Base-by-base conservation (phyloP, 2,113 vertebrate genomes). In the Empidonax alnorum region DNA sequence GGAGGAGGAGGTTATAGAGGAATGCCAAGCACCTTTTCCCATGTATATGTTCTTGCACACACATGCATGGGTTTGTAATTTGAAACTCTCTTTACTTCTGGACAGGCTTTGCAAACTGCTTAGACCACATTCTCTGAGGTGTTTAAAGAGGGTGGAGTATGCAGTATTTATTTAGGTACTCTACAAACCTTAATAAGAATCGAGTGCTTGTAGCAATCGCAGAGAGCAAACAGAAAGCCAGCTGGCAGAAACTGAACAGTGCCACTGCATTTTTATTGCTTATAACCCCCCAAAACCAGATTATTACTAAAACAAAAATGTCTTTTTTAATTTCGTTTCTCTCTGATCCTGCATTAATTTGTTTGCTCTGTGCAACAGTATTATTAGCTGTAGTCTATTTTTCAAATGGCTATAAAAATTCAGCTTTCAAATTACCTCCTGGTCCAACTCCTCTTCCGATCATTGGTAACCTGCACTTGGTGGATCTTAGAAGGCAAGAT, bases 141-240 rank as follows among this genome's bases (percentile, higher is more conserved):
- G 97, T 97, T 97, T 97, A 97, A 97, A 97, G 93, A 97, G 96
- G 97, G 97, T 97, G 97, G 96, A 97, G 97, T 96, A 89, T 93
- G 92, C 88, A 86, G 86, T 96, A 96, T 96, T 96, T 97, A 94
- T 96, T 94, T 96, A 95, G 95, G 92, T 90, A 93, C 93, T 96
- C 92, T 89, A 95, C 95, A 95, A 97, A 97, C 95, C 93, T 95
- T 94, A 92, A 93, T 96, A 95, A 96, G 96, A 94, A 92, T 95
- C 66, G 94, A 97, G 96, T 94, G 94, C 93, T 96, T 96, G 94
- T 96, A 93, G 94, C 94, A 89, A 93, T 95, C 39, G 63, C 93
- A 90, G 94, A 93, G 91, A 96, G 90, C 96, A 93, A 94, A 96
- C 93, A 97, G 92, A 91, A 63, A 93, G 95, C 93, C 80, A 62